Base-by-base conservation (phyloP, 2,113 vertebrate genomes). In the Struthio camelus region DNA sequence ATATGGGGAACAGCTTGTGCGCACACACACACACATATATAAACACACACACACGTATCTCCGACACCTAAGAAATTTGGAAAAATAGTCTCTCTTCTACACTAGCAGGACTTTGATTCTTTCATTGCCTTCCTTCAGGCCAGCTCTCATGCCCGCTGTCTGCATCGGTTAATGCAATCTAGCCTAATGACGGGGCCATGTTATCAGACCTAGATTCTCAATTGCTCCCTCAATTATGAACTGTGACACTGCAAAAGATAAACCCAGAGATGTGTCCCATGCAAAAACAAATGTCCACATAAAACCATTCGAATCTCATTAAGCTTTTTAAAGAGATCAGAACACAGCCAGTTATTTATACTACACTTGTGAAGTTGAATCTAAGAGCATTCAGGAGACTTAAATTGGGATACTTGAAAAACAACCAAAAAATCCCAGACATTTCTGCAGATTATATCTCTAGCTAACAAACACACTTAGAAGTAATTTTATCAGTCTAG, bases 101-200 rank as follows among this genome's bases (percentile, higher is more conserved):
- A 7, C 3, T 48, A 17, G 34, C n/a, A 32, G 25, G 62, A 2
- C 51, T 46, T 85, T 6, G 18, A 25, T 16, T 82, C 70, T 58
- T 62, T 42, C 17, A 46, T 67, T 36, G 51, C 38, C 61, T 32
- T 50, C 2, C 13, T 8, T 61, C 19, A 32, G 34, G 38, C 53
- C n/a, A 34, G 12, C 6, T 66, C 11, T 1, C 10, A 19, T 2
- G 1, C 6, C 11, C 0, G 0, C 22, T 42, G 10, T 11, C 42
- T n/a, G 38, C 48, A 18, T 4, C 59, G 54, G 50, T 61, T 42
- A 14, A 54, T 3, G 0, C 18, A 18, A 18, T 9, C 30, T 4
- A 1, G 38, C 16, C 40, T 56, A 14, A 2, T 34, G 48, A 4
- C 40, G 50, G 14, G n/a, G 7, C 27, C 48, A 10, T 28, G 51